Evolutionary conservation across 2,797 vertebrate species (phyloP).

Genomic region (Acrossocheilus fasciatus): DNA sequence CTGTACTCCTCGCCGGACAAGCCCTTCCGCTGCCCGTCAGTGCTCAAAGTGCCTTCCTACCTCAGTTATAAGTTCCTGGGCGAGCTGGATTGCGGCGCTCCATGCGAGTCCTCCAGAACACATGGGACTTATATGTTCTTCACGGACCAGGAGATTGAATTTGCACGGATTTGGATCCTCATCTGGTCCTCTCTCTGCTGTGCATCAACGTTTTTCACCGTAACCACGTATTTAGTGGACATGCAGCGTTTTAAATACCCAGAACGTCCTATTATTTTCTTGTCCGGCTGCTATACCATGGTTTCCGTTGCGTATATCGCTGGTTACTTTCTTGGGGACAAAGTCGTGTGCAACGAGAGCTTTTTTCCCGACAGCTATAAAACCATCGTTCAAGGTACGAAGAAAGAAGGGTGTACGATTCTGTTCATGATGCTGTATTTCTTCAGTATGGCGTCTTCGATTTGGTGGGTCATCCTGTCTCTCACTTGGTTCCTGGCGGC

Average conservation of each 20-base stretch:
- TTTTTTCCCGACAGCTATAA: constrained; percentile 88
- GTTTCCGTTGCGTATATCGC: constrained; percentile 94
- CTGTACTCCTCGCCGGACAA: constrained; percentile 77
- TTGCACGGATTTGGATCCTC: constrained; percentile 94
- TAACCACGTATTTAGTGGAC: constrained; percentile 95
- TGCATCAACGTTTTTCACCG: constrained; percentile 94
- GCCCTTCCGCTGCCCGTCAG: constrained; percentile 88
- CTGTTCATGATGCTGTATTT: constrained; percentile 99
- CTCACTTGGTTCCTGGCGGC: constrained; percentile 98
- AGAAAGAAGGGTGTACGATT: constrained; percentile 97
- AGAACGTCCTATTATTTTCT: constrained; percentile 94
- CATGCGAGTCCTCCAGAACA: constrained; percentile 86
- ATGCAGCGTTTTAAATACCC: constrained; percentile 98
- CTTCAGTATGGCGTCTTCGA: constrained; percentile 97
- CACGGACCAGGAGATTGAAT: constrained; percentile 90
- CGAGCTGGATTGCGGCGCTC: constrained; percentile 90
- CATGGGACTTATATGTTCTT: constrained; percentile 92
- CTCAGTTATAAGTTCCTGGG: constrained; percentile 93
- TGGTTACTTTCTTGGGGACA: constrained; percentile 90
- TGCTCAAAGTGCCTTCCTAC: constrained; percentile 90
- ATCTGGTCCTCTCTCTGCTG: constrained; percentile 95
- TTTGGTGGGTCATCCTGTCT: constrained; percentile 98
- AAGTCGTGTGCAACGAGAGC: constrained; percentile 90
- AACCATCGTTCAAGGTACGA: constrained; percentile 95
- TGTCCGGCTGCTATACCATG: constrained; percentile 97